Evolutionary conservation across 2,797 vertebrate species (phyloP).

Genomic region (Acrossocheilus wenchowensis): DNA sequence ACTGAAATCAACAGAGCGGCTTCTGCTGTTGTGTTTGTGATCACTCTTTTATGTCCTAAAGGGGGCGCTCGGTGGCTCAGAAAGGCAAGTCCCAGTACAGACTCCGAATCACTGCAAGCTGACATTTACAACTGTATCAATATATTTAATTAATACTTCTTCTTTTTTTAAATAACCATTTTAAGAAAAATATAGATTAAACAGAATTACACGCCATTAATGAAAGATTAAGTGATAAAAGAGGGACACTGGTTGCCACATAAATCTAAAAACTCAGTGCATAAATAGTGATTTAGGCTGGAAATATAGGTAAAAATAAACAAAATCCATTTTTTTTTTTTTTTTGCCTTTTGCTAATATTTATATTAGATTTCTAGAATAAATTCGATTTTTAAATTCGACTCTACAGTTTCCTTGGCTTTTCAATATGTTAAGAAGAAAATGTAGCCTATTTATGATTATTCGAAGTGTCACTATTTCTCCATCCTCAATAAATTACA

Average conservation of each 20-base stretch:
- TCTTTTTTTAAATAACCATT: too few species aligned
- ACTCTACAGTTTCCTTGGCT: not conserved
- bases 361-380: not conserved
- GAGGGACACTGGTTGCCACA: too few species aligned
- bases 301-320: not conserved
- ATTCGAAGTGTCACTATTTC: not conserved
- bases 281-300: too few species aligned
- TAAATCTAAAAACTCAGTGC: not conserved
- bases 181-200: not conserved
- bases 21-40: accelerated
- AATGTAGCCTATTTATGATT: not conserved
- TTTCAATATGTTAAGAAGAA: not conserved
- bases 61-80: slow-evolving; percentile 29
- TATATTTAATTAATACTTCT: not conserved
- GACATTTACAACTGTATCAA: not conserved
- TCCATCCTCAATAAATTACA: not conserved
- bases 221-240: not conserved
- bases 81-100: not conserved
- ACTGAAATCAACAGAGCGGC: not conserved
- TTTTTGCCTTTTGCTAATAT: not conserved
- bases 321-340: not conserved
- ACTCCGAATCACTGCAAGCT: not conserved
- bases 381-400: not conserved
- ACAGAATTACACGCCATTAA: too few species aligned
- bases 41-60: not conserved